Evolutionary conservation across 2,888 invertebrate species (phyloP).

Genomic region (Ophion costatus): DNA sequence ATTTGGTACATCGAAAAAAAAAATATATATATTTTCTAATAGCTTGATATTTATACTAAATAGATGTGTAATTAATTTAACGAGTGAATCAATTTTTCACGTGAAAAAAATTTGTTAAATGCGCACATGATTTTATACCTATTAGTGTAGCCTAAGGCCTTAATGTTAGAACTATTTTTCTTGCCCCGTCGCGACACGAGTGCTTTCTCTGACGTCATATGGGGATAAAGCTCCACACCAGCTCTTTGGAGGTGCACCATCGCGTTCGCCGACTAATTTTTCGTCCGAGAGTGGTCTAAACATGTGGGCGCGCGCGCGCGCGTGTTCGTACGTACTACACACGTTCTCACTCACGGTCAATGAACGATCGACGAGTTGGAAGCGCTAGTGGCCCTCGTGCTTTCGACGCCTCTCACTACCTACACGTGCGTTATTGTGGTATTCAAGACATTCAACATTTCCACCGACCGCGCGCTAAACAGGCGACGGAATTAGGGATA

Average conservation of each 20-base stretch:
- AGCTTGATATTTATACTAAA: too few relatives aligned
- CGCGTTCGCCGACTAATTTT: slow-evolving; percentile 40
- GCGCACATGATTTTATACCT: too few relatives aligned
- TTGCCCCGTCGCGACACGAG: slow-evolving; percentile 22
- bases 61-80: too few relatives aligned
- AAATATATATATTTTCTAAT: too few relatives aligned
- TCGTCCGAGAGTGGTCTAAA: not conserved
- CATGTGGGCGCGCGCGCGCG: not conserved
- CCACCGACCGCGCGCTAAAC: not conserved
- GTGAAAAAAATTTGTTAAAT: too few relatives aligned
- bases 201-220: slow-evolving; percentile 49
- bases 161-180: slow-evolving; percentile 25
- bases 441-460: slow-evolving; percentile 14
- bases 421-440: slow-evolving; percentile 61
- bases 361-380: slow-evolving; percentile 63
- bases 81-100: too few relatives aligned
- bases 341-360: slow-evolving; percentile 59
- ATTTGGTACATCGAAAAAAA: too few relatives aligned
- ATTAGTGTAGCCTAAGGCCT: not conserved
- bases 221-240: slow-evolving; percentile 13
- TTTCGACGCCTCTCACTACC: slow-evolving; percentile 47
- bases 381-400: slow-evolving; percentile 51
- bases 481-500: not conserved
- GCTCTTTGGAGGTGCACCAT: slow-evolving; percentile 34
- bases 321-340: slow-evolving; percentile 61